Evolutionary conservation across 2,888 invertebrate genomes (phyloP).

Genomic region (Papilio protenor): DNA sequence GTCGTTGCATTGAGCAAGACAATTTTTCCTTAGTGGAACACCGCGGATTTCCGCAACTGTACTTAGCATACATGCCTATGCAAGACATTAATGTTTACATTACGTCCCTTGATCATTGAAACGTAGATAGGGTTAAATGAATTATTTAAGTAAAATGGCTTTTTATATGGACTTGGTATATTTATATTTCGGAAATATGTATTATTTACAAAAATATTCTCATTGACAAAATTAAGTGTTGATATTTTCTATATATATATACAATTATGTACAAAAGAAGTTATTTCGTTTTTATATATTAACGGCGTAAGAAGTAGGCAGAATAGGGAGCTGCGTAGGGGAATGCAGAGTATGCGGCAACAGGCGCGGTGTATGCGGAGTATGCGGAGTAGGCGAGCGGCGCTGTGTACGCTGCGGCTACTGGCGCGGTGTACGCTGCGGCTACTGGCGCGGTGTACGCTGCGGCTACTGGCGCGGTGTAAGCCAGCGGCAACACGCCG

Average conservation of each 20-base stretch:
- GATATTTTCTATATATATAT: not conserved
- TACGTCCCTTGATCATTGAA: too few species aligned
- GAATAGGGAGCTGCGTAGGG: constrained; percentile 64
- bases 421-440: constrained; percentile 53
- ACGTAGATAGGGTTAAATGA: not conserved
- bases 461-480: constrained; percentile 57
- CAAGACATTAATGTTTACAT: too few species aligned
- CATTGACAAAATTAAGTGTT: not conserved
- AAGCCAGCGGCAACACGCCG: constrained; percentile 53
- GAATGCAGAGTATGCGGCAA: constrained; percentile 63
- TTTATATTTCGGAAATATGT: not conserved
- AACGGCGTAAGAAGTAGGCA: constrained; percentile 53
- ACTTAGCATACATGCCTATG: too few species aligned
- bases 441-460: constrained; percentile 62
- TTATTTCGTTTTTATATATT: constrained; percentile 23
- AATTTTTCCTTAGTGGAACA: too few species aligned
- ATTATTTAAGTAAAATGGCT: not conserved
- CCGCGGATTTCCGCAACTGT: too few species aligned
- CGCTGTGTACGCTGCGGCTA: constrained; percentile 60
- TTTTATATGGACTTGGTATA: not conserved
- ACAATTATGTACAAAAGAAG: not conserved
- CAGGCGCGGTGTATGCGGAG: constrained; percentile 73
- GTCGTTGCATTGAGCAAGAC: too few species aligned
- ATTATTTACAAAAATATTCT: not conserved
- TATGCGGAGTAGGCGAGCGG: constrained; percentile 59